A percentile compares a stretch with the other conserved stretches of the same genome.
These are phyloP conservation scores for Chironex yamaguchii DNA, from an alignment of 30 jellyfish, hydroid and myxozoan genomes.

Conservation along the genomic window DNA sequence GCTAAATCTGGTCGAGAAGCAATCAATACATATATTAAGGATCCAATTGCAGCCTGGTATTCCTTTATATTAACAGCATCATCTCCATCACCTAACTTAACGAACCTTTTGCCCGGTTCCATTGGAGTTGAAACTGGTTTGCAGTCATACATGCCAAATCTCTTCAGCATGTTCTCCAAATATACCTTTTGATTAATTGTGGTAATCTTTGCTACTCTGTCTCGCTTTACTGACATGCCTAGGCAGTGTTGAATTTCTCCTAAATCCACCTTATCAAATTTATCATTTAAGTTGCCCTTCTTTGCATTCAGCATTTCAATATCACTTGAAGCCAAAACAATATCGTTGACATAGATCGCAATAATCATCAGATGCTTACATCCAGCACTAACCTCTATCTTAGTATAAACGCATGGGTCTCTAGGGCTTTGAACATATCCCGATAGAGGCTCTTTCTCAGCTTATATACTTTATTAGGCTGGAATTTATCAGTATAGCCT, in stretches of 20 bases:
- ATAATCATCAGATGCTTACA: neutral
- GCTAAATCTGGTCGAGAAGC: conserved; percentile 61
- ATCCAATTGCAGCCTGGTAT: conserved; percentile 77
- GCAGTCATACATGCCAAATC: no score
- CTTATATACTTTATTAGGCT: no score
- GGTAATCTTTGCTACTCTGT: conserved; percentile 1
- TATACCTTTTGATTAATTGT: conserved; percentile 44
- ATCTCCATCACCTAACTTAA: conserved; percentile 46
- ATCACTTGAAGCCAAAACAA: conserved; percentile 23
- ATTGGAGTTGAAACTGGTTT: conserved; percentile 70
- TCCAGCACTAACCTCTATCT: neutral
- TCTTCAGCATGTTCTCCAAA: conserved; percentile 37
- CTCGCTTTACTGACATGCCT: conserved; percentile 52
- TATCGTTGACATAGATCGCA: conserved; percentile 42
- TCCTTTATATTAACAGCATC: conserved; percentile 23
- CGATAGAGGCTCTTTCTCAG: no score
- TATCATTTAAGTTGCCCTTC: neutral
- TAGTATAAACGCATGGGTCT: conserved; percentile 47
- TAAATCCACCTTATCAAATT: conserved; percentile 50
- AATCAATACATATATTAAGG: conserved; percentile 49
- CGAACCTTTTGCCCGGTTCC: conserved; percentile 63
- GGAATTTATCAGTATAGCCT: no score
- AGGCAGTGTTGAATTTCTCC: conserved; percentile 41
- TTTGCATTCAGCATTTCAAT: neutral
- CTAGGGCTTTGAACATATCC: conserved; percentile 20